A percentile compares a stretch with the other conserved stretches of the same genome.
Evolutionary conservation across 2,888 invertebrate species (phyloP).

Genomic region (Melanostoma mellinum): DNA sequence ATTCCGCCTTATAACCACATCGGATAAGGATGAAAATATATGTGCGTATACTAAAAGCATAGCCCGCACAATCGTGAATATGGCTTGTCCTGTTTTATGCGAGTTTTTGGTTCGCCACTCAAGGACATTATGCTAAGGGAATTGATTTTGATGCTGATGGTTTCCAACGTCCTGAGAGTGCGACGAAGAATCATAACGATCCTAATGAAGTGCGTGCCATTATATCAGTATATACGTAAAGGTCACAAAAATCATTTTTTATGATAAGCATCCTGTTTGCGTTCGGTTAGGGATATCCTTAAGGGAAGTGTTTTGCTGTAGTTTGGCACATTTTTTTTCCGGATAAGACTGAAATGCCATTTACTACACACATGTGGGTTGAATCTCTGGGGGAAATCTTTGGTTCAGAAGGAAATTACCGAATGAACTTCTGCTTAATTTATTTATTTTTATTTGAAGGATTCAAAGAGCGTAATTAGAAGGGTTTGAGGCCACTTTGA

Average conservation of each 20-base stretch:
- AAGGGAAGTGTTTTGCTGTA: background rate
- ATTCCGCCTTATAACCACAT: too few relatives aligned
- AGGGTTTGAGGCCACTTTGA: background rate
- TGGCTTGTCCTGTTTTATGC: background rate
- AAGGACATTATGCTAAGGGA: constrained; percentile 53
- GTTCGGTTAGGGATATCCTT: background rate
- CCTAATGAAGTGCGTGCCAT: constrained; percentile 14
- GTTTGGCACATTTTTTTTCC: background rate
- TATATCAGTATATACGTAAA: constrained; percentile 15
- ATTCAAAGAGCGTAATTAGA: background rate
- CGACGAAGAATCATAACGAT: constrained; percentile 55
- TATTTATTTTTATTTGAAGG: constrained; percentile 1
- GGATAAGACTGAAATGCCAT: background rate
- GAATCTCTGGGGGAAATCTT: background rate
- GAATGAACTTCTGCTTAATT: constrained; percentile 21
- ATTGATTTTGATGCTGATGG: constrained; percentile 64
- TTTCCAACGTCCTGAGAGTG: constrained; percentile 18
- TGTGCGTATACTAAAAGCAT: background rate
- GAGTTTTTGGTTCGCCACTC: constrained; percentile 25
- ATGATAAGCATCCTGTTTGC: constrained; percentile 49
- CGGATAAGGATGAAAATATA: too few relatives aligned
- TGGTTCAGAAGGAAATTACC: constrained; percentile 2
- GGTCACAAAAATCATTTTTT: constrained; percentile 56
- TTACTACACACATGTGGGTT: background rate
- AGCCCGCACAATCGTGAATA: background rate